phyloP scores from a whole-genome alignment of 2,797 vertebrate species.

The Sebastes cheni region DNA sequence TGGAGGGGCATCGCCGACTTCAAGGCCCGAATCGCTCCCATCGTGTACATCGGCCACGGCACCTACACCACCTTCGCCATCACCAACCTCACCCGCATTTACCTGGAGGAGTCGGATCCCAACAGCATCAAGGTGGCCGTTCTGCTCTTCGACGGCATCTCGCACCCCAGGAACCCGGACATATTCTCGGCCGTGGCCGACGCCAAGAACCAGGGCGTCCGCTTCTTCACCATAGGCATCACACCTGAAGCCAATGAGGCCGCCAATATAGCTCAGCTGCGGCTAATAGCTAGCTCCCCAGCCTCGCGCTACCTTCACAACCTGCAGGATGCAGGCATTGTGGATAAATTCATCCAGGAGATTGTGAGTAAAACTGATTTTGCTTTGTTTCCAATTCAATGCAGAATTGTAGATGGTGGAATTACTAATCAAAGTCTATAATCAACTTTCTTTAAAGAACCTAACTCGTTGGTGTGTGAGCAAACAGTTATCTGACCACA shows the following conservation, averaged over 20 bases:
- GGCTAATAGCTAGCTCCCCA: constrained; percentile 86
- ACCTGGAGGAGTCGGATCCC: constrained; percentile 83
- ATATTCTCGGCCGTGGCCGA: constrained; percentile 87
- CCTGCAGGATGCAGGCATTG: constrained; percentile 85
- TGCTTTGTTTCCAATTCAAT: not conserved
- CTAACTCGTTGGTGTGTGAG: too few species aligned
- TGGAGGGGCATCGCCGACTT: constrained; percentile 87
- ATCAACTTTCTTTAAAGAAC: not conserved
- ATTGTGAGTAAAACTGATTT: constrained; percentile 81
- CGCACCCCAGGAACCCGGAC: constrained; percentile 91
- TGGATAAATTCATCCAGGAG: constrained; percentile 87
- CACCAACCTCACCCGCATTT: constrained; percentile 91
- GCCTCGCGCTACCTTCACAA: constrained; percentile 88
- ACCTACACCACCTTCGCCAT: constrained; percentile 93
- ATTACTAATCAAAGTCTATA: not conserved
- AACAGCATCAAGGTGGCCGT: constrained; percentile 86
- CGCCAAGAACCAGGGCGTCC: constrained; percentile 90
- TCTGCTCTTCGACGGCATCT: constrained; percentile 88
- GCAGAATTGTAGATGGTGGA: not conserved
- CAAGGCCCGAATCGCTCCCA: constrained; percentile 81
- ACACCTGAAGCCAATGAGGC: constrained; percentile 86
- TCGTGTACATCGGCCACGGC: constrained; percentile 89
- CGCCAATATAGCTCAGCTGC: constrained; percentile 83
- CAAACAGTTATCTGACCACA: too few species aligned
- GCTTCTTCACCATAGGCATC: constrained; percentile 90